A percentile compares a stretch with the other conserved stretches of the same genome.
These are phyloP conservation scores for Melipona quadrifasciata DNA, from an alignment of 1,140 invertebrate species.

Conservation along the genomic window DNA sequence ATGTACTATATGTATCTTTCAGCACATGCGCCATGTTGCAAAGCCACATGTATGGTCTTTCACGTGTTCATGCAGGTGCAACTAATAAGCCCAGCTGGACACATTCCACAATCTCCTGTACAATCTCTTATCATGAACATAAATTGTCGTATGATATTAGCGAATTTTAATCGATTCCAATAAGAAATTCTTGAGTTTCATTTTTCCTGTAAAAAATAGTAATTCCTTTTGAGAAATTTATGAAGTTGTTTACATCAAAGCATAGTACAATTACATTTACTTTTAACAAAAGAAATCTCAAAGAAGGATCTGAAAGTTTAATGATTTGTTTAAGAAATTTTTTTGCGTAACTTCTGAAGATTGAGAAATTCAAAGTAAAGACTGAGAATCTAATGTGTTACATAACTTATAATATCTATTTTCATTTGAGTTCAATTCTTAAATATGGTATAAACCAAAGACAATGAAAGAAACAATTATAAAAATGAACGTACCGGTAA, in stretches of 20 bases:
- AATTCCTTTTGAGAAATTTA: no score
- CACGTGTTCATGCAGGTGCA: conserved; percentile 42
- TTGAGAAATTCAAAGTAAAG: no score
- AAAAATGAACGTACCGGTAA: no score
- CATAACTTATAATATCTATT: background rate
- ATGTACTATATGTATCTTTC: conserved; percentile 14
- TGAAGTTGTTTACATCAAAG: no score
- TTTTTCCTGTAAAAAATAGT: background rate
- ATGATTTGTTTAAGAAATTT: no score
- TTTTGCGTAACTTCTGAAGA: no score
- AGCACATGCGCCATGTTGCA: conserved; percentile 12
- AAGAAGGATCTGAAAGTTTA: no score
- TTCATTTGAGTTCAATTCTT: background rate
- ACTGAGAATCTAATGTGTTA: no score
- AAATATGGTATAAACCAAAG: background rate
- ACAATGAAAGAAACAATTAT: no score
- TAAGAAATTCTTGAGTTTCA: background rate
- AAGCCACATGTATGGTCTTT: conserved; percentile 25
- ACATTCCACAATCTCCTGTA: conserved; percentile 47
- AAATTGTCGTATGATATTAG: conserved; percentile 45
- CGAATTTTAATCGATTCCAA: conserved; percentile 15
- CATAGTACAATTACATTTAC: no score
- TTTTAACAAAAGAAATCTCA: no score
- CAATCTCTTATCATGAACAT: conserved; percentile 49
- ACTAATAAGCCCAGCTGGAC: conserved; percentile 51